These are phyloP conservation scores for Eurystomus gularis DNA, from an alignment of 2,113 vertebrate species.

Conservation along the genomic window DNA sequence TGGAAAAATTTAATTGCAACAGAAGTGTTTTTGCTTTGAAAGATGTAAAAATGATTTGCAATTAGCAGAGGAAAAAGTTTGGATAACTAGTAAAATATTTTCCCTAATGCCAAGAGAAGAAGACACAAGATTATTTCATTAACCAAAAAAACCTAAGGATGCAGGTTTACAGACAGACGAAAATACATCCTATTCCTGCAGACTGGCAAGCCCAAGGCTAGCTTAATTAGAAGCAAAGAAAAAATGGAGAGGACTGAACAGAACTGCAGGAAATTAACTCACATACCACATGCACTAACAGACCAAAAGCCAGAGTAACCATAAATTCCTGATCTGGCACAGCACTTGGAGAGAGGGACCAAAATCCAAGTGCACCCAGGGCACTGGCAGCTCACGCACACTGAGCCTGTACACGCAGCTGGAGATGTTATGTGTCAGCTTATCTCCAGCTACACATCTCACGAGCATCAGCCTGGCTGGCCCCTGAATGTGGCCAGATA, in stretches of 20 bases:
- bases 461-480: background rate
- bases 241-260: background rate
- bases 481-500: background rate
- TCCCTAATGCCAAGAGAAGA: background rate
- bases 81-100: background rate
- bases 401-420: accelerated
- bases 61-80: background rate
- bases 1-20: background rate
- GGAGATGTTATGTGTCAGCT: accelerated
- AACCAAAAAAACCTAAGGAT: background rate
- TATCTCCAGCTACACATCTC: background rate
- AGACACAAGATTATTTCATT: background rate
- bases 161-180: background rate
- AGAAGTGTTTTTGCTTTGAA: background rate
- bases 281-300: background rate
- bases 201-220: background rate
- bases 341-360: background rate
- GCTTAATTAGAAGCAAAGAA: background rate
- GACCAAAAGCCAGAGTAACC: background rate
- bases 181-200: background rate
- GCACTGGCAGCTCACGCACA: background rate
- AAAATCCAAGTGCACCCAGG: background rate
- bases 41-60: background rate
- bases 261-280: background rate
- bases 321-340: background rate